Conservation (phyloP, 2,797 vertebrate species). For the Sparidentex hasta region DNA sequence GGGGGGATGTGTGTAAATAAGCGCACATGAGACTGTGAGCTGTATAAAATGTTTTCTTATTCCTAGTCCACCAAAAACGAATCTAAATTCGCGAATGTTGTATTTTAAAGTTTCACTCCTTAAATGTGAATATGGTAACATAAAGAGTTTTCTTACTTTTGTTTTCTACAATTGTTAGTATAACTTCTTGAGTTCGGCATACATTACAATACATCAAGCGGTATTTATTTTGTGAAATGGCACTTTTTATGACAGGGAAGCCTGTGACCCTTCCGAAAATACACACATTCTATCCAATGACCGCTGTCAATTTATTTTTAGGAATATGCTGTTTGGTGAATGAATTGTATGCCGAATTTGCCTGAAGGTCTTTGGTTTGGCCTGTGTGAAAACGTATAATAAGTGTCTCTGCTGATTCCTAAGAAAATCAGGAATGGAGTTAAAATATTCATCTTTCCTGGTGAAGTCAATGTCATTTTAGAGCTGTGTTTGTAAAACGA, state of each 20-base stretch:
- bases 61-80: not conserved
- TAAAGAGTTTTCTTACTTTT: fast-evolving
- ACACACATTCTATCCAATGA: not conserved
- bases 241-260: not conserved
- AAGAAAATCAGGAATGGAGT: too few relatives aligned
- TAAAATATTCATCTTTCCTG: too few relatives aligned
- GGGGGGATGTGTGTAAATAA: fast-evolving
- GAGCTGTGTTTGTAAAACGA: too few relatives aligned
- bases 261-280: too few relatives aligned
- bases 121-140: fast-evolving
- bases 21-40: too few relatives aligned
- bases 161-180: fast-evolving
- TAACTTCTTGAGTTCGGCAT: not conserved
- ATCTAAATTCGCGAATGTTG: not conserved
- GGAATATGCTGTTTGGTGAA: not conserved
- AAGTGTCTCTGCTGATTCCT: too few relatives aligned
- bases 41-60: not conserved
- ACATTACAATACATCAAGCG: not conserved
- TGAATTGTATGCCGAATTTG: not conserved
- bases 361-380: not conserved
- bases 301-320: not conserved
- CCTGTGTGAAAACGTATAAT: too few relatives aligned
- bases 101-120: not conserved
- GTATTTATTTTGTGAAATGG: not conserved
- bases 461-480: too few relatives aligned